Evolutionary conservation across 1,140 invertebrate genomes (phyloP), one percentile per base, ranked within the genome.

Genomic region (Bursaphelenchus mucronatus): DNA sequence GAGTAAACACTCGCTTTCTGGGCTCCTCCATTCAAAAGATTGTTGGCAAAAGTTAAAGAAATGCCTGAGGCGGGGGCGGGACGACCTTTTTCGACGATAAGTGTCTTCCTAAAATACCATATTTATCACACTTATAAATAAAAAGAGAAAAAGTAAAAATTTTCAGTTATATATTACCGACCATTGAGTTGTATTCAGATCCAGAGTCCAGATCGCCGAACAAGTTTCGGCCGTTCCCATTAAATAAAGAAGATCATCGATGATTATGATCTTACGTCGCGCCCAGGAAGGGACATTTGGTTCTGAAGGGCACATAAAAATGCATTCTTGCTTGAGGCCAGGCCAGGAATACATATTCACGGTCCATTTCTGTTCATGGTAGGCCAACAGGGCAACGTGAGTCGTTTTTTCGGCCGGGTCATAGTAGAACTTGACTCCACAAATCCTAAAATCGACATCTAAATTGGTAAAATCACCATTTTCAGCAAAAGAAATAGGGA

Each of bases 151-250:
- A 30, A 8, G 21, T 52, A 61, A 50, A 19, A 61, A 10, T 30
- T 17, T 19, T 19, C n/a, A 55, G 30, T 41, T 2, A 17, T 50
- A 5, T 41, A 40, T 55, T 8, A 21, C 15, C 41, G 41, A 67
- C 69, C 69, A 71, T 17, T 41, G 44, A 44, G 41, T 56, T n/a
- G 65, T 64, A 8, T 40, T 19, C 52, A 73, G 39, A 55, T 73
- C 21, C 41, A 72, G 54, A 40, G 70, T 68, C 70, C 70, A 73
- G 44, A 73, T 69, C 7, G 53, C 64, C 11, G 65, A 69, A 15
- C 61, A 50, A 3, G 51, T 17, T 10, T 69, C 70, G 44, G 45
- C 41, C 13, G 65, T 73, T 11, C 51, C 70, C 44, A 73, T 41
- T 8, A 73, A 54, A 52, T 70, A 73, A 9, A 73, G 11, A 13